A percentile compares a stretch with the other conserved stretches of the same genome.
Evolutionary conservation across 2,888 invertebrate genomes (phyloP).

Genomic region (Xestia c-nigrum): DNA sequence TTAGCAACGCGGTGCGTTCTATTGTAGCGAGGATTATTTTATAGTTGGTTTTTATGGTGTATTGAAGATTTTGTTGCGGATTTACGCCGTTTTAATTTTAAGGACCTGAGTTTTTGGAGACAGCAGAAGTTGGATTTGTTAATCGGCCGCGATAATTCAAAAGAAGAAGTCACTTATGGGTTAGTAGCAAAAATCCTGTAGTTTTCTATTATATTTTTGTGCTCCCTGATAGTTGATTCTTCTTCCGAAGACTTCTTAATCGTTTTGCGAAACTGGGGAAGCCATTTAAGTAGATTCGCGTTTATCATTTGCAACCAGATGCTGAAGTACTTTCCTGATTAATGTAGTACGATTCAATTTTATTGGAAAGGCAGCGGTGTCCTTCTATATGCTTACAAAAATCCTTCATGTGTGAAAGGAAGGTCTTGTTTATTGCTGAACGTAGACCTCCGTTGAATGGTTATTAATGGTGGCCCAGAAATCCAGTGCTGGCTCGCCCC

Average conservation of each 20-base stretch:
- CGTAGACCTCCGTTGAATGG: background rate
- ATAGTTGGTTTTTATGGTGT: conserved; percentile 10
- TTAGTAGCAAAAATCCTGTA: conserved; percentile 33
- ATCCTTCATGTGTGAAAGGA: background rate
- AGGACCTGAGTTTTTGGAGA: background rate
- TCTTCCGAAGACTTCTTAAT: background rate
- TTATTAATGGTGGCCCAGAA: background rate
- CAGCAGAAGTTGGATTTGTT: background rate
- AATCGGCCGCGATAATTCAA: background rate
- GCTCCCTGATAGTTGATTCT: background rate
- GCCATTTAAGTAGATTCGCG: background rate
- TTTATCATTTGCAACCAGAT: conserved; percentile 34
- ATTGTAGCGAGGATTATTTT: conserved; percentile 38
- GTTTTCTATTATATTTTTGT: background rate
- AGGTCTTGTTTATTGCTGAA: background rate
- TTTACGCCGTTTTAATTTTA: conserved; percentile 4
- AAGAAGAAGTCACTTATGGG: conserved; percentile 31
- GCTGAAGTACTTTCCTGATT: background rate
- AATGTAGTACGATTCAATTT: conserved; percentile 15
- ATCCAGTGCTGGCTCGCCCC: conserved; percentile 7
- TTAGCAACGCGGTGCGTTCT: conserved; percentile 41
- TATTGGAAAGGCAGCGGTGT: background rate
- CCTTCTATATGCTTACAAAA: background rate
- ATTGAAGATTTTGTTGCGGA: conserved; percentile 5
- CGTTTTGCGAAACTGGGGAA: background rate